Base-by-base conservation (phyloP, 2,797 vertebrate species). In the Tolypeutes matacus region DNA sequence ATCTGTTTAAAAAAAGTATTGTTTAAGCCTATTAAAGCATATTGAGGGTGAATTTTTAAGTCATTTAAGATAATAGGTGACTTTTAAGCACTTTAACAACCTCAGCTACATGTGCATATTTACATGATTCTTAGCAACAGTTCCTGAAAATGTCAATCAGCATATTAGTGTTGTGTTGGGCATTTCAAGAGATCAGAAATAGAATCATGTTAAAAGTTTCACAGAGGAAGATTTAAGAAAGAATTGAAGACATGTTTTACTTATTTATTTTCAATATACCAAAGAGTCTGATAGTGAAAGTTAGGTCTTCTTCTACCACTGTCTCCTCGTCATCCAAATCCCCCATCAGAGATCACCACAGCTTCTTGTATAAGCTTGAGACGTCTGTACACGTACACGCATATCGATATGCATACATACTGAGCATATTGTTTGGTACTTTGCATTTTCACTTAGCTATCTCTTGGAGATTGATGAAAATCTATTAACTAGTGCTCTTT, bases 191-290 rank as follows among this genome's bases (percentile, higher is more conserved):
- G 62, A 69, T 82, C 58, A 94, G 72, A 97, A 75, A 75, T 73
- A 93, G n/a, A 21, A 69, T 85, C 65, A 87, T 31, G n/a, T 76
- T 89, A 39, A 58, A 88, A 94, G 39, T 94, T 93, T 91, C 53
- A 93, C 0, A 17, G 64, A 89, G 31, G 23, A 85, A 80, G 29
- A 86, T 60, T 75, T 89, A 95, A 93, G 29, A 89, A 84, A 84
- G 58, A 83, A 78, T 20, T 64, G 95, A 93, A 86, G 42, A 72
- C 29, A 56, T 81, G 65, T 89, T 96, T 94, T 93, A 64, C 60
- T 76, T 75, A 10, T 58, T 93, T 91, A 80, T 70, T 89, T 75
- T 91, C 83, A 94, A 36, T 93, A 70, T 64, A 86, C 21, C 6
- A 53, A 62, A 70, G 60, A 92, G 25, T 46, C 72, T 86, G 60